A percentile compares a stretch with the other conserved stretches of the same genome.
These are phyloP conservation scores for Leucophenga montana DNA, from an alignment of 2,888 invertebrate genomes.

Conservation along the genomic window DNA sequence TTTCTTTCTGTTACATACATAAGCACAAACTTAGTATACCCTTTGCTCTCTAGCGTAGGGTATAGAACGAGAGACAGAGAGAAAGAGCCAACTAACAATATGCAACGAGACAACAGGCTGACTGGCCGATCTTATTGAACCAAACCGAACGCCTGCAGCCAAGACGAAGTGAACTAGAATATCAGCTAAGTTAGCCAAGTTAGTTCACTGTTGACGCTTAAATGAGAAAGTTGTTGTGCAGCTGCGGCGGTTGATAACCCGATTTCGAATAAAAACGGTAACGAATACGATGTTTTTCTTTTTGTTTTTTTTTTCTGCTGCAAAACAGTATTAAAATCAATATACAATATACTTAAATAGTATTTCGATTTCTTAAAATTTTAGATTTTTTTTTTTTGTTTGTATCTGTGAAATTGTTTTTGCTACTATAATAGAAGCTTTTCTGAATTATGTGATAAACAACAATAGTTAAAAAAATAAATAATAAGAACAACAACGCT, in stretches of 20 bases:
- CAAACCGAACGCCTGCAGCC: not conserved
- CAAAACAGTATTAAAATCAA: too few species aligned
- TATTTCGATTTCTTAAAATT: too few species aligned
- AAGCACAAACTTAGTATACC: too few species aligned
- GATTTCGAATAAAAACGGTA: slow-evolving; percentile 13
- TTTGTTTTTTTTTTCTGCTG: too few species aligned
- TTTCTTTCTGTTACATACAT: too few species aligned
- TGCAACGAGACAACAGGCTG: not conserved
- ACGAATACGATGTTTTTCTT: slow-evolving; percentile 28
- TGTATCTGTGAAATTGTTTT: not conserved
- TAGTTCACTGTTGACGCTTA: slow-evolving; percentile 57
- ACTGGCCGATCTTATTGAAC: not conserved
- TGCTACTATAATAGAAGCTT: too few species aligned
- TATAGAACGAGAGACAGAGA: too few species aligned
- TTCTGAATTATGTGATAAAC: too few species aligned
- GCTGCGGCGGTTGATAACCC: slow-evolving; percentile 35
- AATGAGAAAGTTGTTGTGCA: slow-evolving; percentile 53
- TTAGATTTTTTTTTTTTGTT: not conserved
- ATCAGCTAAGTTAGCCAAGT: slow-evolving; percentile 42
- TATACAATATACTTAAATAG: too few species aligned
- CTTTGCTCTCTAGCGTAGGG: too few species aligned
- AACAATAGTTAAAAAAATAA: slow-evolving; percentile 4
- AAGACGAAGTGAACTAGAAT: slow-evolving; percentile 46
- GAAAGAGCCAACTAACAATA: too few species aligned
- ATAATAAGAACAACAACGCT: too few species aligned